phyloP scores from a whole-genome alignment of 2,113 vertebrate species.

The Ictalurus punctatus region DNA sequence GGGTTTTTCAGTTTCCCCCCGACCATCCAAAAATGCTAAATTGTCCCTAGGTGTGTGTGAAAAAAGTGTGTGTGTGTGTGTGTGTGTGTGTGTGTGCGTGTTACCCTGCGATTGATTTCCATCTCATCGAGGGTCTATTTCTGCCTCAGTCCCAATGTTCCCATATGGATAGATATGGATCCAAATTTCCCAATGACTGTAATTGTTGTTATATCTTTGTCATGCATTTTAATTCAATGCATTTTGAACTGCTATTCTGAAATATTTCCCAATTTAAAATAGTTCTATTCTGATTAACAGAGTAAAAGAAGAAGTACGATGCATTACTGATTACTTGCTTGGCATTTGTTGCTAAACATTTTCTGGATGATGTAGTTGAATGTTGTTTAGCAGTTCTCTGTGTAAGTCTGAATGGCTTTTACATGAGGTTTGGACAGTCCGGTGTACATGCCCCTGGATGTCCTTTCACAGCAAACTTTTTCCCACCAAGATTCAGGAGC shows the following conservation, averaged over 20 bases:
- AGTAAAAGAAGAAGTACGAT: background rate
- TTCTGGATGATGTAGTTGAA: background rate
- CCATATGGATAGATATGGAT: background rate
- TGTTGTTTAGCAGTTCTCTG: background rate
- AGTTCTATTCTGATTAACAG: background rate
- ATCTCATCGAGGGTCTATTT: background rate
- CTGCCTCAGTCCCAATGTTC: background rate
- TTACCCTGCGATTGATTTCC: background rate
- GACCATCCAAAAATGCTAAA: background rate
- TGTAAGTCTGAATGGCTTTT: background rate
- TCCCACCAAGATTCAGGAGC: background rate
- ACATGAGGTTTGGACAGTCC: background rate
- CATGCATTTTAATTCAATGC: background rate
- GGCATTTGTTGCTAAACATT: background rate
- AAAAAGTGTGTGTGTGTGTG: background rate
- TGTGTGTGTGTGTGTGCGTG: background rate
- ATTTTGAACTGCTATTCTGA: background rate
- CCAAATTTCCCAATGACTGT: background rate
- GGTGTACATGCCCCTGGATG: background rate
- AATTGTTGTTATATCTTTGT: background rate
- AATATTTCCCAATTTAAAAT: background rate
- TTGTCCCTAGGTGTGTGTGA: background rate
- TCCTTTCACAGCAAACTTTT: background rate
- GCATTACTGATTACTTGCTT: too few species aligned
- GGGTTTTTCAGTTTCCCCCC: background rate